Base-by-base conservation (phyloP, 1,140 invertebrate genomes). In the Neotoxoptera formosana region DNA sequence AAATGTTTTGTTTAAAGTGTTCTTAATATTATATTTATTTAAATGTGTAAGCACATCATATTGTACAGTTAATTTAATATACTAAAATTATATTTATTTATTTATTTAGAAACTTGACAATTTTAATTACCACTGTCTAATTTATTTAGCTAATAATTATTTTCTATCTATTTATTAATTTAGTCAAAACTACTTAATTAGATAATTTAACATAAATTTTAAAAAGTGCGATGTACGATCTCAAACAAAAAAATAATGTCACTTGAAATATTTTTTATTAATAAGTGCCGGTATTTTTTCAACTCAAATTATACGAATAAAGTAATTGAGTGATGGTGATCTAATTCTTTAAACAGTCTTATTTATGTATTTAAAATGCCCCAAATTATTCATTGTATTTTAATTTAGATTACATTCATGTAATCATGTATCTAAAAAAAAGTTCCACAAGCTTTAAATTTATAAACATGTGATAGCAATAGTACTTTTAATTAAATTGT, bases 61-160 rank as follows among this genome's bases (percentile, higher is more conserved):
- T 87, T 89, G 21, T 56, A 36, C 34, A 56, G 48, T 36, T 36
- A 36, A 56, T 89, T 53, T 34, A 89, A 89, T 56, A 20, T 56
- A 89, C 20, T 53, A 36, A 53, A 53, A 89, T 89, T 25, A 36
- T 53, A 88, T 89, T n/a, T 87, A 48, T 87, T 20, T 88, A 30
- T 86, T 20, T 88, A 53, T 36, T 53, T 45, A 60, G 36, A 67
- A 67, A 67, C 89, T 60, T 90, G 89, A 90, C 89, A 90, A 90
- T 90, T 90, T 90, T 90, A 67, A 81, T 92, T 92, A 92, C 90
- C 90, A 92, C 90, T 92, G 60, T 92, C 60, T 92, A 92, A 91
- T 92, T 92, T 51, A 83, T 48, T 91, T 81, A 48, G 8, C 36
- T 81, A 48, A 21, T 81, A 47, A 81, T 76, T 91, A 76, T 48